These are phyloP conservation scores for Ceratosolen solmsi DNA, from an alignment of 1,140 invertebrate genomes.

Conservation along the genomic window DNA sequence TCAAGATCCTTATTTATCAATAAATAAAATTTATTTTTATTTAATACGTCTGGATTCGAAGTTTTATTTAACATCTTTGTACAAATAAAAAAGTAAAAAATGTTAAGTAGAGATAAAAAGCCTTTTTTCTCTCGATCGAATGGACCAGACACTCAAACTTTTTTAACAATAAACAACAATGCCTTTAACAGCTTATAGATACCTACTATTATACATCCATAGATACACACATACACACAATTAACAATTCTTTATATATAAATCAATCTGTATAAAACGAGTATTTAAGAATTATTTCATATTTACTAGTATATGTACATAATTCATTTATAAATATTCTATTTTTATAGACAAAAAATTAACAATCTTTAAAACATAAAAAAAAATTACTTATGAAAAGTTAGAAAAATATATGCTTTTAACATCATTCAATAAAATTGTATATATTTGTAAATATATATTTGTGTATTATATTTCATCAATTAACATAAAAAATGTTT, in stretches of 20 bases:
- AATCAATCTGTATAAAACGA: conserved; percentile 33
- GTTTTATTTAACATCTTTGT: conserved; percentile 23
- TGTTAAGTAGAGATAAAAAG: not conserved
- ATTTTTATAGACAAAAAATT: conserved; percentile 6
- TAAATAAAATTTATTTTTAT: conserved; percentile 17
- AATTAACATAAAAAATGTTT: not conserved
- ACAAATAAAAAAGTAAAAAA: conserved; percentile 47
- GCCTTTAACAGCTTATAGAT: not conserved
- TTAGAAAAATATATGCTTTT: conserved; percentile 33
- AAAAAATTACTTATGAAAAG: not conserved
- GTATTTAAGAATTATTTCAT: conserved; percentile 28
- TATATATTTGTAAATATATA: conserved; percentile 18
- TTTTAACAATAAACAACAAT: conserved; percentile 30
- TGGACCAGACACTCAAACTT: conserved; percentile 8
- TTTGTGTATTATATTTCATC: not conserved
- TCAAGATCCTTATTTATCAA: conserved; percentile 11
- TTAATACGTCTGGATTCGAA: not conserved
- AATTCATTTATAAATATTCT: conserved; percentile 20
- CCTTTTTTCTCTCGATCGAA: conserved; percentile 8
- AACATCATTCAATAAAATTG: conserved; percentile 15
- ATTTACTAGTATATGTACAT: conserved; percentile 34
- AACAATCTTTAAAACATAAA: conserved; percentile 11
- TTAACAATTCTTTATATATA: conserved; percentile 34
- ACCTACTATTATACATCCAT: not conserved
- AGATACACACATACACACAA: conserved; percentile 22